These are phyloP conservation scores for Anoplopoma fimbria DNA, from an alignment of 2,113 vertebrate species.

Conservation along the genomic window DNA sequence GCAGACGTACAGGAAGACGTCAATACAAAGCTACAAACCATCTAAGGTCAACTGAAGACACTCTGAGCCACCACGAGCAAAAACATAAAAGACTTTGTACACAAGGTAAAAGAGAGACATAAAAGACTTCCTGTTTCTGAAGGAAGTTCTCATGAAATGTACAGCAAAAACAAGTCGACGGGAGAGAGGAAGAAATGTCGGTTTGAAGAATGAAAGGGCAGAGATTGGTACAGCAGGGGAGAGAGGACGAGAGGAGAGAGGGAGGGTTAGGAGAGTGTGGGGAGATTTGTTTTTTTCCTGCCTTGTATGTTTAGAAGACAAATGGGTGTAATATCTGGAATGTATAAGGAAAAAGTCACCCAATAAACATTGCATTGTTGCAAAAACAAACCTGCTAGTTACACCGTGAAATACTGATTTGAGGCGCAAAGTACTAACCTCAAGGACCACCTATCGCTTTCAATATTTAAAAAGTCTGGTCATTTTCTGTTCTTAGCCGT, in stretches of 20 bases:
- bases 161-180: constrained; percentile 28
- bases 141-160: constrained; percentile 2
- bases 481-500: neutral
- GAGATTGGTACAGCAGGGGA: neutral
- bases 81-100: constrained; percentile 4
- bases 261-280: neutral
- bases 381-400: neutral
- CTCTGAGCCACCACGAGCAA: constrained; percentile 6
- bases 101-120: constrained; percentile 22
- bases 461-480: neutral
- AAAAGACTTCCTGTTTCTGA: constrained; percentile 49
- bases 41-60: constrained; percentile 6
- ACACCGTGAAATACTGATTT: neutral
- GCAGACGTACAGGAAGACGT: constrained; percentile 5
- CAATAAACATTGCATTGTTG: neutral
- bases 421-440: too few species aligned
- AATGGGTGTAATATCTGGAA: neutral
- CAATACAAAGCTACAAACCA: constrained; percentile 11
- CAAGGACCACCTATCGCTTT: neutral
- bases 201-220: neutral
- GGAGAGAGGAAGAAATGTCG: constrained; percentile 27
- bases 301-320: neutral
- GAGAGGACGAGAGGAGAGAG: neutral
- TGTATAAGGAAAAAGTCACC: neutral
- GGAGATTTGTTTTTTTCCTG: neutral